Evolutionary conservation across 1,140 invertebrate genomes (phyloP).

Genomic region (Drosophila prosaltans): DNA sequence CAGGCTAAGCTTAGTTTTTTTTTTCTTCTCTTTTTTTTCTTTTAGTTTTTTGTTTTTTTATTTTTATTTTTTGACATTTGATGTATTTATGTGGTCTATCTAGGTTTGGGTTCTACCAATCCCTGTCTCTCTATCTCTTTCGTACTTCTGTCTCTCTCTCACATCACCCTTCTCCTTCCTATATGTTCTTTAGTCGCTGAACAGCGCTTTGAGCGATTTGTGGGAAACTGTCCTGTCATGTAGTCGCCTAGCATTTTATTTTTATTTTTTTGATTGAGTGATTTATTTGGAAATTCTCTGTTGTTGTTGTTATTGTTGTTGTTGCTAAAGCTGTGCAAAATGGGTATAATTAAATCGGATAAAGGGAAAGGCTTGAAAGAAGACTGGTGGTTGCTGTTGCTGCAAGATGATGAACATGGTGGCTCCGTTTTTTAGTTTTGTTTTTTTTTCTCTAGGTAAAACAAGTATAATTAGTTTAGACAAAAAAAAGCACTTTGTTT

Average conservation of each 20-base stretch:
- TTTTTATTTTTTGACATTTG: conserved; percentile 73
- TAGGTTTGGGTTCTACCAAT: conserved; percentile 28
- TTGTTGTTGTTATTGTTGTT: conserved; percentile 24
- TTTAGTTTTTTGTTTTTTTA: not conserved
- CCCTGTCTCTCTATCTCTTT: not conserved
- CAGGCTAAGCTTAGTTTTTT: conserved; percentile 56
- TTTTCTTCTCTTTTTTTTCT: not conserved
- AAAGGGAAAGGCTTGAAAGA: conserved; percentile 65
- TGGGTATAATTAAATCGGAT: conserved; percentile 71
- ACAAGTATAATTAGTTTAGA: conserved; percentile 2
- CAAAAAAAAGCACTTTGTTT: not conserved
- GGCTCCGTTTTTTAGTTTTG: not conserved
- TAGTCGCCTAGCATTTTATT: conserved; percentile 53
- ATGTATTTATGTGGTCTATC: conserved; percentile 75
- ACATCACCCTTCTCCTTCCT: not conserved
- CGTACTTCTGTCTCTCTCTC: not conserved
- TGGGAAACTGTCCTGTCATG: conserved; percentile 74
- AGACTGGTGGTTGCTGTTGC: not conserved
- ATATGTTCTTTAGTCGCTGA: conserved; percentile 7
- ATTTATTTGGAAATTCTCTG: conserved; percentile 79
- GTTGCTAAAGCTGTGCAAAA: conserved; percentile 49
- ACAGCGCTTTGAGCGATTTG: conserved; percentile 71
- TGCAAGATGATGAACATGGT: not conserved
- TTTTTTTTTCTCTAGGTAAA: not conserved
- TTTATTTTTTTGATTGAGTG: conserved; percentile 76